Evolutionary conservation across 2,113 vertebrate genomes (phyloP), one percentile per base, ranked within the genome.

Genomic region (Pholis gunnellus): DNA sequence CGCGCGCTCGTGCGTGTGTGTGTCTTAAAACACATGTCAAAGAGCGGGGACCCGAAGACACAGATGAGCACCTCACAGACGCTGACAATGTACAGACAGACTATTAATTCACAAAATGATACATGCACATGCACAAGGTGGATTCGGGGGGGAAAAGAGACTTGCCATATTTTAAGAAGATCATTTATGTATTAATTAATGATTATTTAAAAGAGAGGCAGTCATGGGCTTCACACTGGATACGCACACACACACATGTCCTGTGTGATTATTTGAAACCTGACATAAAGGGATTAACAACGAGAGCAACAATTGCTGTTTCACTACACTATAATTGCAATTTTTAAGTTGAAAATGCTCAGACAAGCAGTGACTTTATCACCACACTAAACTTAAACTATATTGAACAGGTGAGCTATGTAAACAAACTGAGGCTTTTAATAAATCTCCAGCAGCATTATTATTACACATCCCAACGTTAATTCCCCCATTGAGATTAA

Each of bases 401-500:
- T 22, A 27, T 1, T 67, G n/a, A 15, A 34, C 1, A 67, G 13
- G 1, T 40, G 25, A 79, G 40, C 73, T 69, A 29, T 57, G 50
- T 56, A 61, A 81, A 72, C 14, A 69, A 48, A 74, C 20, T 31
- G 34, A 75, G 14, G 75, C 52, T 66, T 78, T 71, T 27, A 60
- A 71, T 72, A 20, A 36, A 68, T 42, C 67, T 64, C 44, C 25
- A 56, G n/a, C 34, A 46, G 15, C 38, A 54, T 80, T 56, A 40
- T 76, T 29, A 50, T 31, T 29, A 36, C 20, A 61, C 61, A 44
- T 79, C 38, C 78, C n/a, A 50, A 34, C 17, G 72, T 48, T 36
- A 48, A 77, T 80, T 72, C 74, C 59, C 73, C 83, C 77, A 59
- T 50, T 48, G 25, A 38, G 22, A 85, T 83, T 50, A 70, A 56